Conservation (phyloP, 1,140 invertebrate genomes). For the Tribolium madens region DNA sequence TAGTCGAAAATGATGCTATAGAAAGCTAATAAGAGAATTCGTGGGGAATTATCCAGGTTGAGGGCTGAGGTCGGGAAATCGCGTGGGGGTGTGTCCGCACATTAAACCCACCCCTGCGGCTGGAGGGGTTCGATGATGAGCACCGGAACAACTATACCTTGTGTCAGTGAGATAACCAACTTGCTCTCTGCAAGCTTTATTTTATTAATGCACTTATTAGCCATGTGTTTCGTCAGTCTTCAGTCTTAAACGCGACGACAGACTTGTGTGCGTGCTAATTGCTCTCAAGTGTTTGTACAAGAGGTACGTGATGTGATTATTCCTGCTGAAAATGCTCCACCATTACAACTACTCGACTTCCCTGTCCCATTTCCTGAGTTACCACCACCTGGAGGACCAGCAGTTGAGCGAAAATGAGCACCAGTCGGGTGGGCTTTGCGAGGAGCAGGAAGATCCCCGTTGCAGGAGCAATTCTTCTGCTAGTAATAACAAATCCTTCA, state of each 20-base stretch:
- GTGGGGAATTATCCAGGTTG: conserved; percentile 45
- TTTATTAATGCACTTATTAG: conserved; percentile 40
- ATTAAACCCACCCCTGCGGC: conserved; percentile 56
- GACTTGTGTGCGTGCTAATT: background rate
- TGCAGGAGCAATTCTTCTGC: conserved; percentile 58
- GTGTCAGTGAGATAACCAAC: conserved; percentile 59
- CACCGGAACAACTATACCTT: conserved; percentile 57
- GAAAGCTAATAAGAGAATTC: conserved; percentile 35
- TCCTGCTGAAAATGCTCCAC: conserved; percentile 57
- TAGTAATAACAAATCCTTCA: conserved; percentile 75
- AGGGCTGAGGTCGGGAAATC: conserved; percentile 51
- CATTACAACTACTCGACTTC: conserved; percentile 63
- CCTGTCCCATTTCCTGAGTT: conserved; percentile 62
- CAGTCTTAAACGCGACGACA: background rate
- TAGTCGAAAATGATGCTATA: conserved; percentile 2
- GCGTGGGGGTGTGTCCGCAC: conserved; percentile 51
- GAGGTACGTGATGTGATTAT: background rate
- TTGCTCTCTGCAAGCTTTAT: conserved; percentile 34
- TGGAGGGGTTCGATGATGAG: conserved; percentile 58
- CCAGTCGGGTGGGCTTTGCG: conserved; percentile 51
- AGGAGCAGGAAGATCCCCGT: conserved; percentile 58
- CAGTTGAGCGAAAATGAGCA: conserved; percentile 57
- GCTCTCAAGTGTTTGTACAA: background rate
- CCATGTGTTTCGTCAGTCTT: conserved; percentile 14
- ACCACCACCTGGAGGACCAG: conserved; percentile 61